Base-by-base conservation (phyloP, 1,140 invertebrate genomes). In the Ladona fulva region DNA sequence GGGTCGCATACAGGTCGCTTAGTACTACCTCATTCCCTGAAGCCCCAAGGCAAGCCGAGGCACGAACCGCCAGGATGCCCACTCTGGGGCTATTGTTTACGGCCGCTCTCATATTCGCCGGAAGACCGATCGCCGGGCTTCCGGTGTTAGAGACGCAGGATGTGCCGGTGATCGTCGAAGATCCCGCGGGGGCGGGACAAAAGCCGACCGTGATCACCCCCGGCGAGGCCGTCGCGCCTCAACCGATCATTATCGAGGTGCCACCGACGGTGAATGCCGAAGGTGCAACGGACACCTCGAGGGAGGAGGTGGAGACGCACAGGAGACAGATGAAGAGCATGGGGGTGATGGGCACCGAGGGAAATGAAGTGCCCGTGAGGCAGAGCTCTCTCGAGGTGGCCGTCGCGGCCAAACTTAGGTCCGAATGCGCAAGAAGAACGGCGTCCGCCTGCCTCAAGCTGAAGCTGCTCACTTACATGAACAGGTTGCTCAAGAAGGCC, bases 401-500 rank as follows among this genome's bases (percentile, higher is more conserved):
- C 11, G 84, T 94, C 6, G 84, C 93, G 77, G 87, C 89, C 22
- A 93, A 93, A 78, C 84, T 95, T 12, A 94, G 92, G 80, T 85
- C 86, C 66, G 93, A 93, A 85, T 95, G 93, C 81, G 88, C 89
- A 0, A 89, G 92, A 77, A 88, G 91, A 74, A 92, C 94, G 80
- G 89, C 92, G 14, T 92, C 91, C 37, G 91, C 92, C 22, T 95
- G 93, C 82, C 90, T 93, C 79, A 93, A 93, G 87, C 85, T 93
- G 5, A 94, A 94, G 84, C 83, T 93, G 78, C 90, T 94, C 5
- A 91, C 91, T 0, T 94, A 94, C 81, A 92, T 94, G 86, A 93
- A 95, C 84, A 87, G 90, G 76, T 87, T 94, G 81, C 85, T 94
- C 82, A 92, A 93, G 83, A 95, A 93, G 78, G 90, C 92, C 0